phyloP scores from a whole-genome alignment of 1,140 invertebrate species.

The Caenorhabditis briggsae region DNA sequence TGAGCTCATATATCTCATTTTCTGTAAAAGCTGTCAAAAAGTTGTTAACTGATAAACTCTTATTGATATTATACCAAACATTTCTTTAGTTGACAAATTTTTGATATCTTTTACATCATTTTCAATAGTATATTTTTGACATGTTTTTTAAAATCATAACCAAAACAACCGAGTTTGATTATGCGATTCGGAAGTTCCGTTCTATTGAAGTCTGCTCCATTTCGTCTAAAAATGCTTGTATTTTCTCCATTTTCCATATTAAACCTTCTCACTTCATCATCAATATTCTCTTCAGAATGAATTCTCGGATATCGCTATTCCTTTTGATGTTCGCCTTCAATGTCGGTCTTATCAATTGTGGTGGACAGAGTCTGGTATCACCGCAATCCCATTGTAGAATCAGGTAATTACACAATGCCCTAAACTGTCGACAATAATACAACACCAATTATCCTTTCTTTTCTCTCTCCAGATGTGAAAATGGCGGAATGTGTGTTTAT shows the following conservation, averaged over 20 bases:
- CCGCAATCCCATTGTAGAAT: constrained; percentile 40
- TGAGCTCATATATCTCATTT: too few species aligned
- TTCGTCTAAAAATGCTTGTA: too few species aligned
- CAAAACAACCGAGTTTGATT: too few species aligned
- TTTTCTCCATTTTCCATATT: background rate
- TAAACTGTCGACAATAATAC: background rate
- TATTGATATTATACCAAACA: too few species aligned
- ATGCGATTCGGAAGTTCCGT: too few species aligned
- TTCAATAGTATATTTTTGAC: too few species aligned
- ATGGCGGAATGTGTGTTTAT: constrained; percentile 55
- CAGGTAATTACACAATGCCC: background rate
- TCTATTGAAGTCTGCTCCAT: too few species aligned
- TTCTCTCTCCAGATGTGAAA: constrained; percentile 30
- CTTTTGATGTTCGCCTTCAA: constrained; percentile 45
- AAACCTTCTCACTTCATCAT: background rate
- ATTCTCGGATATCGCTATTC: constrained; percentile 27
- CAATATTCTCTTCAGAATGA: background rate
- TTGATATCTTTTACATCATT: too few species aligned
- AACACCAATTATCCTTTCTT: constrained; percentile 18
- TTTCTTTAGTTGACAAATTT: too few species aligned
- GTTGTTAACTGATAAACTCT: too few species aligned
- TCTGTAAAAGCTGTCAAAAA: too few species aligned
- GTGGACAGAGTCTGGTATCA: constrained; percentile 31
- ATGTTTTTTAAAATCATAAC: too few species aligned
- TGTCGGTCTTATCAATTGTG: constrained; percentile 20